These are phyloP conservation scores for Drosophila limbata DNA, from an alignment of 2,888 invertebrate genomes.

Conservation along the genomic window DNA sequence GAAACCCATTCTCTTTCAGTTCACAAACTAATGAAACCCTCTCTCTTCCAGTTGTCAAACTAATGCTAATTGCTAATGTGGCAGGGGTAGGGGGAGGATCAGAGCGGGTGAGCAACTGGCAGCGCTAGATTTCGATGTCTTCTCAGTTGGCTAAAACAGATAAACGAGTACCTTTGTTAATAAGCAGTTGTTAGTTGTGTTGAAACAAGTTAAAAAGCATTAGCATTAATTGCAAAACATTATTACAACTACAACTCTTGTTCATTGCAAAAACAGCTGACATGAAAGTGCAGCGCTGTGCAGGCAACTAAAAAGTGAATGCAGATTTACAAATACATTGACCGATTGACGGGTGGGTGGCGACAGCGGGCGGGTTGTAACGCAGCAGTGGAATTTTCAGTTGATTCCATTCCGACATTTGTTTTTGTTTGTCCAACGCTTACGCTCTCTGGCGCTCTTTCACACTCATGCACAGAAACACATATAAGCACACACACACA, in stretches of 20 bases:
- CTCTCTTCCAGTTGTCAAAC: constrained; percentile 35
- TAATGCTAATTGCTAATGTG: constrained; percentile 36
- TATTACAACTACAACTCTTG: constrained; percentile 17
- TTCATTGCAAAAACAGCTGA: constrained; percentile 47
- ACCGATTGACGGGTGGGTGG: neutral
- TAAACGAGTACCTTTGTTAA: constrained; percentile 10
- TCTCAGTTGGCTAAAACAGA: constrained; percentile 34
- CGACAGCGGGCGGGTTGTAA: neutral
- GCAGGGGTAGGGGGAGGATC: neutral
- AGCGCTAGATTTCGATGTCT: constrained; percentile 32
- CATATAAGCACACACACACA: constrained; percentile 7
- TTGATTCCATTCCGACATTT: constrained; percentile 54
- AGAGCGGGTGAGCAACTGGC: constrained; percentile 4
- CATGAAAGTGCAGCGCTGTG: constrained; percentile 55
- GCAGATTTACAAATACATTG: constrained; percentile 45
- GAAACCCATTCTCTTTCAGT: constrained; percentile 29
- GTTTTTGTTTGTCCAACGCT: constrained; percentile 52
- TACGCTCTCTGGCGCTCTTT: constrained; percentile 30
- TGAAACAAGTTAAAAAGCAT: constrained; percentile 26
- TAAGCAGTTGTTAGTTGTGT: constrained; percentile 12
- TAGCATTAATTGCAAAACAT: constrained; percentile 33
- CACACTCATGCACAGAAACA: neutral
- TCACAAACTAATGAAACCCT: constrained; percentile 31
- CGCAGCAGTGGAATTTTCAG: constrained; percentile 51
- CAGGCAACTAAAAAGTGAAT: constrained; percentile 59